Evolutionary conservation across 1,140 invertebrate species (phyloP), one percentile per base, ranked within the genome.

Genomic region (Caenorhabditis remanei): DNA sequence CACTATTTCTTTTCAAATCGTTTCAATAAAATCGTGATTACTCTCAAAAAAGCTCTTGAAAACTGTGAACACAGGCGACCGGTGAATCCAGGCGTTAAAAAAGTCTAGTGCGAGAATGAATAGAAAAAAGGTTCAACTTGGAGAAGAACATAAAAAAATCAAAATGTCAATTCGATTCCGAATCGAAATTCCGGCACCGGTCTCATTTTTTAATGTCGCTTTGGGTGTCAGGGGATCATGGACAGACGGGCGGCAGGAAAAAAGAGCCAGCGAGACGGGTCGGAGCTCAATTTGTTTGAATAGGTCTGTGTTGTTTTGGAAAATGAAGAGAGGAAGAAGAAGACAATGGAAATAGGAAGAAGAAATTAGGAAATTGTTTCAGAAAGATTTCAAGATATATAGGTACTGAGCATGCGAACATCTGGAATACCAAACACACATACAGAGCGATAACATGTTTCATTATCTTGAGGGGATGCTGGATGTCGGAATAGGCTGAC

Each of bases 1-100:
- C 61, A 65, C 61, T 71, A 32, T 71, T 71, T 41, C 46, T 79
- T 79, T 50, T 50, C 71, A 79, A 79, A 24, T 79, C 71, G 71
- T 21, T 79, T 79, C 71, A 79, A 79, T 79, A 79, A 79, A 79
- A 79, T 79, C 71, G 71, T 79, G 71, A 79, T 79, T 79, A 79
- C 71, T 50, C 71, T 79, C 71, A 79, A 79, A 79, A 71, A 79
- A 79, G 71, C 71, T 79, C 71, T 79, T 50, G 71, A 79, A 79
- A 79, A 79, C 71, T 79, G 71, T 79, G 71, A 79, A 50, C 43
- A 71, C 9, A 79, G 71, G 71, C 46, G 67, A 19, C 5, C 56
- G 56, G 4, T 58, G 55, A 63, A 32, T 14, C 61, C 8, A 63
- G 5, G 24, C 32, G 11, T 32, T 8, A 63, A 32, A 32, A 40